These are phyloP conservation scores for Lydus trimaculatus DNA, from an alignment of 2,888 invertebrate genomes.

Conservation along the genomic window DNA sequence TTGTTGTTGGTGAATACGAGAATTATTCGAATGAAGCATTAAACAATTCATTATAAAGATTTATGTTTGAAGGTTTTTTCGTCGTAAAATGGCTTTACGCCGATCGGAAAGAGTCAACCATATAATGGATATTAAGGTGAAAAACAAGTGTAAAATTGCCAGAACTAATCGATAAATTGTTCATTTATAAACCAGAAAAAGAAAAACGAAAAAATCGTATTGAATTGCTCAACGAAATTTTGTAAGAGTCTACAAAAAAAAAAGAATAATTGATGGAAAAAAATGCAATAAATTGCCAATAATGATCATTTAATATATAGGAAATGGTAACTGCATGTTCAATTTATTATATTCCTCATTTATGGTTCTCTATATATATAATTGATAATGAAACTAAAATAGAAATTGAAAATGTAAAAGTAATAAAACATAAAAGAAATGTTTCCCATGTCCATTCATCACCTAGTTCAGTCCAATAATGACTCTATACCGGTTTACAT, in stretches of 20 bases:
- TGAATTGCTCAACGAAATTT: too few relatives aligned
- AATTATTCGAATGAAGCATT: neutral
- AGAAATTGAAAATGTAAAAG: neutral
- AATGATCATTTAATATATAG: neutral
- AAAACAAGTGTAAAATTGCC: constrained; percentile 33
- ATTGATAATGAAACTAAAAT: neutral
- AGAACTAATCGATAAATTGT: constrained; percentile 32
- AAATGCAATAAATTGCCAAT: neutral
- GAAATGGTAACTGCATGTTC: neutral
- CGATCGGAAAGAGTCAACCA: constrained; percentile 27
- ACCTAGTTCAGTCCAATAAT: constrained; percentile 5
- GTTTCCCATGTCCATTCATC: constrained; percentile 11
- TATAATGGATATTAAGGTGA: constrained; percentile 25
- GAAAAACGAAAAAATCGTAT: too few relatives aligned
- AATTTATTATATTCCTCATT: neutral
- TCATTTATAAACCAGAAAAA: constrained; percentile 19
- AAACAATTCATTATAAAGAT: constrained; percentile 14
- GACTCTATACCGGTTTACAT: constrained; percentile 10
- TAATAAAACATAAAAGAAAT: too few relatives aligned
- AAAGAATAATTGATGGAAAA: too few relatives aligned
- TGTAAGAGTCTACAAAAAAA: too few relatives aligned
- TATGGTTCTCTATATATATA: neutral
- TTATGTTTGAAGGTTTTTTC: constrained; percentile 17
- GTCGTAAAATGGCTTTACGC: constrained; percentile 22
- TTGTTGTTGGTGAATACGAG: too few relatives aligned